phyloP scores from a whole-genome alignment of 2,797 vertebrate genomes.

The Sorex maritimensis region DNA sequence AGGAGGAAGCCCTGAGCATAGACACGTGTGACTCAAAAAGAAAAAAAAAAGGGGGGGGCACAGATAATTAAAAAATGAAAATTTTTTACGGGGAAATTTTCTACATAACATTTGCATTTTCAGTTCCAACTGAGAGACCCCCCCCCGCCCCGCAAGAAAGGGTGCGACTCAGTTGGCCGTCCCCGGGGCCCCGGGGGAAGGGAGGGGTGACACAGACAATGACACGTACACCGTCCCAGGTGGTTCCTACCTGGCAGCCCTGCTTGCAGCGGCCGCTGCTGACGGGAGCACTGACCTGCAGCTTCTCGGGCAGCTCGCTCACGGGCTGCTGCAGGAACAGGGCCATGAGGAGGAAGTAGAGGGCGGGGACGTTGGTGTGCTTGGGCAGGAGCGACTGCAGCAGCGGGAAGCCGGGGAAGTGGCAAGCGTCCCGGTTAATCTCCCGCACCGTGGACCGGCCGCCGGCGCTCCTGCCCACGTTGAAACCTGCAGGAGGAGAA shows the following conservation, averaged over 20 bases:
- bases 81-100: neutral
- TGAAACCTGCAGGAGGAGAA: slow-evolving; percentile 93
- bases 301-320: slow-evolving; percentile 97
- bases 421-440: slow-evolving; percentile 98
- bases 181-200: neutral
- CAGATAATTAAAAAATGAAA: too few species aligned
- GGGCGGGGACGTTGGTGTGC: slow-evolving; percentile 98
- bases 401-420: slow-evolving; percentile 97
- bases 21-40: too few species aligned
- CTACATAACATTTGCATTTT: slow-evolving; percentile 19
- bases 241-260: slow-evolving; percentile 92
- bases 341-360: slow-evolving; percentile 99
- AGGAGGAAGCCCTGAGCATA: too few species aligned
- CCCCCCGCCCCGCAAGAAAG: neutral
- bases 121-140: neutral
- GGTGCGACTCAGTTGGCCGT: neutral
- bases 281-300: slow-evolving; percentile 97
- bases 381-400: slow-evolving; percentile 98
- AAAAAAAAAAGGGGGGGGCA: neutral
- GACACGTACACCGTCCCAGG: slow-evolving; percentile 78
- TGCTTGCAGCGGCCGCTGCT: slow-evolving; percentile 91
- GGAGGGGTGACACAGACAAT: slow-evolving; percentile 66
- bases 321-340: slow-evolving; percentile 99
- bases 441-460: slow-evolving; percentile 96
- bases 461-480: slow-evolving; percentile 97